These are phyloP conservation scores for Indicator maculatus DNA, from an alignment of 2,113 vertebrate species.

Conservation along the genomic window DNA sequence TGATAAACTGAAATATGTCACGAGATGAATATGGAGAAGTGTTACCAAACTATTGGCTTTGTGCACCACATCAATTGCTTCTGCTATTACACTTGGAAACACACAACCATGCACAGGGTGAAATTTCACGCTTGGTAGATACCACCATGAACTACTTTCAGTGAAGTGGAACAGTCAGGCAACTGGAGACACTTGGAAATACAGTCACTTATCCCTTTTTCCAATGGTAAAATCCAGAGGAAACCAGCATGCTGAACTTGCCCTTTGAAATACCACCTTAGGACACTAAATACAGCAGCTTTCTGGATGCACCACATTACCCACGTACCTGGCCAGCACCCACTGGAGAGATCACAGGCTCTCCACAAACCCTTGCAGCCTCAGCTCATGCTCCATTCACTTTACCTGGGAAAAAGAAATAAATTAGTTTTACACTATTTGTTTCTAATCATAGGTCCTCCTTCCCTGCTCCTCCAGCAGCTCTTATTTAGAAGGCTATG, in stretches of 20 bases:
- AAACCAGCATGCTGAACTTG: neutral
- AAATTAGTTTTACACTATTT: neutral
- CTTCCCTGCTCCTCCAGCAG: neutral
- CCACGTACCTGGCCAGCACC: too few species aligned
- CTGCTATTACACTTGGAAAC: neutral
- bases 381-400: fast-evolving
- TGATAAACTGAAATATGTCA: neutral
- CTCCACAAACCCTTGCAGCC: neutral
- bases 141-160: neutral
- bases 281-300: neutral
- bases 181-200: neutral
- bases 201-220: neutral
- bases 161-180: neutral
- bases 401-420: neutral
- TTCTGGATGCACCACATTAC: neutral
- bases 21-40: neutral
- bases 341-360: fast-evolving
- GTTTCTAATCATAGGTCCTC: neutral
- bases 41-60: neutral
- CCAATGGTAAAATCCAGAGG: neutral
- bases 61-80: neutral
- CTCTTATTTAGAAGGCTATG: neutral
- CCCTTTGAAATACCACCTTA: neutral
- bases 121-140: neutral
- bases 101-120: neutral